A percentile compares a stretch with the other conserved stretches of the same genome.
Conservation (phyloP, 1,140 invertebrate genomes). For the Hesperophylax magnus region DNA sequence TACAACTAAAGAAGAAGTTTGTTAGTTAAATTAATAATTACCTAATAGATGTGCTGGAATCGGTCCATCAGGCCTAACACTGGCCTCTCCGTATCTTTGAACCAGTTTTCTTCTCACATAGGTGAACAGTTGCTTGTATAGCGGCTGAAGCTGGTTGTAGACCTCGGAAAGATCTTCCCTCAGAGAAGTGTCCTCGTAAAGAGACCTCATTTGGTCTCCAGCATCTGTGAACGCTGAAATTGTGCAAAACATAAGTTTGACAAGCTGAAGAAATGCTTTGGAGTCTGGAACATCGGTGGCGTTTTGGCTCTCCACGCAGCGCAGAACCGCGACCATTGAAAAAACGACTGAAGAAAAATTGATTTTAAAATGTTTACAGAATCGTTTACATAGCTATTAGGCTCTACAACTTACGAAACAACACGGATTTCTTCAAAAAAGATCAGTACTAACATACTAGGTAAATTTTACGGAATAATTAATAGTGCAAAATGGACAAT, state of each 20-base stretch:
- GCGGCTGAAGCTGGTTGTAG: slow-evolving; percentile 80
- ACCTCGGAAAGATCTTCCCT: slow-evolving; percentile 79
- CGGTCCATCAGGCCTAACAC: slow-evolving; percentile 78
- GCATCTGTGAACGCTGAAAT: slow-evolving; percentile 80
- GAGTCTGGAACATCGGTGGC: no score
- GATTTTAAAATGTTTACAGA: no score
- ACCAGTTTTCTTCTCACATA: slow-evolving; percentile 84
- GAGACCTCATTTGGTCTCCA: slow-evolving; percentile 81
- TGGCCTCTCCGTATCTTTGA: slow-evolving; percentile 76
- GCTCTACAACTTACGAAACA: no score
- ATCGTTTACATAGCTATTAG: no score
- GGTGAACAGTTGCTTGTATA: slow-evolving; percentile 90
- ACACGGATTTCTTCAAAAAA: no score
- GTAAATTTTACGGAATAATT: no score
- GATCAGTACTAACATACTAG: no score
- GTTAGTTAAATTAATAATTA: slow-evolving; percentile 46
- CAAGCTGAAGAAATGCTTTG: neutral
- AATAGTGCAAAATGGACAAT: no score
- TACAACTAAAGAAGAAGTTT: no score
- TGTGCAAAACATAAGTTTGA: slow-evolving; percentile 24
- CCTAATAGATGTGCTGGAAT: slow-evolving; percentile 84
- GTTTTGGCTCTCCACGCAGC: no score
- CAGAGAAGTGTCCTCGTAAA: slow-evolving; percentile 80
- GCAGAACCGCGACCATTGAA: no score
- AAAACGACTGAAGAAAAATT: no score